Evolutionary conservation across 2,113 vertebrate genomes (phyloP).

Genomic region (Myrmecophaga tridactyla): DNA sequence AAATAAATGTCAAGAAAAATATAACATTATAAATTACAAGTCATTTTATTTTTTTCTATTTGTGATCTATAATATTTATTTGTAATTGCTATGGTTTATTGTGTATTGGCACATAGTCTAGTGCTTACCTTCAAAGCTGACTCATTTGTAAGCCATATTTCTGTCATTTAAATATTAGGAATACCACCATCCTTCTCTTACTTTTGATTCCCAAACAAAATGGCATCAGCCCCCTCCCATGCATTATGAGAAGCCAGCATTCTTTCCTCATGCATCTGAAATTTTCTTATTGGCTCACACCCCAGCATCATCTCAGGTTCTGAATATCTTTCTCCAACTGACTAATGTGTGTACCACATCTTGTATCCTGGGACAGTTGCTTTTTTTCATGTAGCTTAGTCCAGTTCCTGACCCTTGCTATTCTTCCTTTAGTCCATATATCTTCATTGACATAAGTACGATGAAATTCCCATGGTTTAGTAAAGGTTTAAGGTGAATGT

Average conservation of each 20-base stretch:
- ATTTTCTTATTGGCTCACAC: background rate
- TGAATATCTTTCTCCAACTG: background rate
- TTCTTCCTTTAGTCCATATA: background rate
- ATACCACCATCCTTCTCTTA: background rate
- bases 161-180: background rate
- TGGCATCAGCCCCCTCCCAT: fast-evolving
- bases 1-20: background rate
- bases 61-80: slow-evolving; percentile 24
- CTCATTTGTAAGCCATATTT: background rate
- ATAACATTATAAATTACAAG: background rate
- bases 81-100: slow-evolving; percentile 12
- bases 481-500: too few species aligned
- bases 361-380: too few species aligned
- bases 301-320: fast-evolving
- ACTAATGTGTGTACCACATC: too few species aligned
- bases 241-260: fast-evolving
- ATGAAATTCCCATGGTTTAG: background rate
- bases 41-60: background rate
- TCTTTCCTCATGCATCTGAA: background rate
- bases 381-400: background rate
- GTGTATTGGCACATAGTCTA: background rate
- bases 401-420: background rate
- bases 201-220: background rate
- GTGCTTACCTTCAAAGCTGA: background rate
- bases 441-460: background rate